Evolutionary conservation across 2,797 vertebrate species (phyloP).

Genomic region (Brachyalestes nurse): DNA sequence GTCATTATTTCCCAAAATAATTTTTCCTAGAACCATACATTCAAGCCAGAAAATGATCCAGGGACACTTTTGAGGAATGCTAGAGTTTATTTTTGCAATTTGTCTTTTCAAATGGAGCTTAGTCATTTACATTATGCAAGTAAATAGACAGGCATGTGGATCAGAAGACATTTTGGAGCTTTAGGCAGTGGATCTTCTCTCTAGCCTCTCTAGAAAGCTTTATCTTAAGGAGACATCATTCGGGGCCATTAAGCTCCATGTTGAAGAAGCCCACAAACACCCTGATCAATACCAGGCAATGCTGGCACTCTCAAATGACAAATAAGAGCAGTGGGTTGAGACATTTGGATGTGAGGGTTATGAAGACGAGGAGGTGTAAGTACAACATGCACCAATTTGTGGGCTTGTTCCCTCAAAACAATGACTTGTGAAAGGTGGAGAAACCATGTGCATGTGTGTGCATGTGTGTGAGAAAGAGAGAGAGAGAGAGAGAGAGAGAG

Average conservation of each 20-base stretch:
- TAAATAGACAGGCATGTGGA: background rate
- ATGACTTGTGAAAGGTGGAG: background rate
- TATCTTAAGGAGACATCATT: constrained; percentile 31
- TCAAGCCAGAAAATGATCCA: too few relatives aligned
- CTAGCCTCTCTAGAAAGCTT: background rate
- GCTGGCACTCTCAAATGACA: constrained; percentile 1
- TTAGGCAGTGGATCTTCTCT: background rate
- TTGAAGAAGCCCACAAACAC: constrained; percentile 4
- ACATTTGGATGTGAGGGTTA: background rate
- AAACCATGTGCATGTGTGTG: constrained; percentile 2
- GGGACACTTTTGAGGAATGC: too few relatives aligned
- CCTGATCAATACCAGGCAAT: constrained; percentile 13
- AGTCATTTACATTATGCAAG: background rate
- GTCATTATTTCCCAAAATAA: too few relatives aligned
- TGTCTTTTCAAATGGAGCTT: too few relatives aligned
- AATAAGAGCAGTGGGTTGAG: constrained; percentile 18
- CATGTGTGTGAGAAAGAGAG: constrained; percentile 4
- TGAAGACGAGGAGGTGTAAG: background rate
- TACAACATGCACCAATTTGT: background rate
- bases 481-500: background rate
- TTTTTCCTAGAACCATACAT: too few relatives aligned
- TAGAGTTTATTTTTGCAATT: too few relatives aligned
- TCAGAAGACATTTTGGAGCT: too few relatives aligned
- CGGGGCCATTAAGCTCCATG: constrained; percentile 22
- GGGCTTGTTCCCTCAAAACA: background rate